Base-by-base conservation (phyloP, 2,888 invertebrate species). In the Cistogaster globosa region DNA sequence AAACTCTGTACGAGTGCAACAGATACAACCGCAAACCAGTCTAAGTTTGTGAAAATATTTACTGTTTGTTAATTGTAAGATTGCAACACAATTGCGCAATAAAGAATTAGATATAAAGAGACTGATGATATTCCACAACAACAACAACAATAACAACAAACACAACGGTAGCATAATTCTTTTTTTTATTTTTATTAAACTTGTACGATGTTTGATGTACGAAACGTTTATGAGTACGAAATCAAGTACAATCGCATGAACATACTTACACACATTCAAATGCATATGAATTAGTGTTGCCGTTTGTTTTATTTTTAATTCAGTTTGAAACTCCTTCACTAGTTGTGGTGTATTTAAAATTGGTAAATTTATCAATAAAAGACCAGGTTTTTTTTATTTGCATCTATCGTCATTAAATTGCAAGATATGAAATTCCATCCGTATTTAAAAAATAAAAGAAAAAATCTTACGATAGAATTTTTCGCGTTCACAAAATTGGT, bases 51-150 rank as follows among this genome's bases (percentile, higher is more conserved):
- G 58, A 20, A 20, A 69, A 65, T 69, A 38, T 63, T 45, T 67
- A 60, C 42, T 42, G 76, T 58, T 75, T 65, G 62, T 71, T 79
- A 69, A 77, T 69, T 62, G 51, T 60, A 68, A 89, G 89, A 90
- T 90, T 91, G 90, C 90, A 91, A 90, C 90, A 90, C 88, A 89
- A 88, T 90, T 91, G 90, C 91, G 91, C 91, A 90, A 91, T 90
- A 88, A 88, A 90, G 90, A 90, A 90, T 90, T 89, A 88, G 88
- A 89, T 57, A 79, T 62, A 82, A 76, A 79, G 71, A 69, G 89
- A 71, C 63, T 69, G 75, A 48, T 69, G 75, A 48, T 42, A 68
- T 60, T 42, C 65, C 63, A 71, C 60, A n/a, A 26, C 51, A 53
- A 68, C 26, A 38, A 65, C 22, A 53, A 71, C 60, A n/a, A 26